Conservation (phyloP, 2,797 vertebrate genomes). For the Pantherophis vulpinus region DNA sequence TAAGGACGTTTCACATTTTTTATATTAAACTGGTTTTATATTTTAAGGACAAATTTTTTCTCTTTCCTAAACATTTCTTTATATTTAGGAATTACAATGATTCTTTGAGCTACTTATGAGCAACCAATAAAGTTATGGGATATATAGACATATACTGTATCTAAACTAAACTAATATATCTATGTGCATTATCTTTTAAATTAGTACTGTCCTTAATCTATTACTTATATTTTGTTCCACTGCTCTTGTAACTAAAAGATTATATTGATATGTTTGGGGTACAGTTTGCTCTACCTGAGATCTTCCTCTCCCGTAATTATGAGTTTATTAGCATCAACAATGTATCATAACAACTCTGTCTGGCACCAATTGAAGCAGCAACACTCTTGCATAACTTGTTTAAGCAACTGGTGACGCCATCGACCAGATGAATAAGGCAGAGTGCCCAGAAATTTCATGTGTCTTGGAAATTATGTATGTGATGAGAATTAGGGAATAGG, state of each 20-base stretch:
- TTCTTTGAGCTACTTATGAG: neutral
- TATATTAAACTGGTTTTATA: neutral
- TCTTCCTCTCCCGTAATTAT: neutral
- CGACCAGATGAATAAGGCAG: neutral
- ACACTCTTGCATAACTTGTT: conserved; percentile 1
- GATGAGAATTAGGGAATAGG: neutral
- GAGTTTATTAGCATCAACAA: neutral
- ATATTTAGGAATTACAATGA: neutral
- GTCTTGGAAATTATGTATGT: neutral
- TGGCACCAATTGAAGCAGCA: neutral
- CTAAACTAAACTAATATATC: neutral
- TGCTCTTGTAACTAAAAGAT: neutral
- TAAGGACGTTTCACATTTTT: neutral
- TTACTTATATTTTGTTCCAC: neutral
- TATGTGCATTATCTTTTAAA: neutral
- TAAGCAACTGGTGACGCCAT: neutral
- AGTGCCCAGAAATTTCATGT: neutral
- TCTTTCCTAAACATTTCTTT: neutral
- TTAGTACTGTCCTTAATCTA: neutral
- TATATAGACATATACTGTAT: neutral
- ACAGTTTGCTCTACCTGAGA: neutral
- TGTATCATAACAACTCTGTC: neutral
- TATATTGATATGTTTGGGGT: neutral
- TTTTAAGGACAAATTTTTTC: neutral
- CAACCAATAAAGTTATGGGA: neutral